These are phyloP conservation scores for Condylostylus longicornis DNA, from an alignment of 1,140 invertebrate species.

Conservation along the genomic window DNA sequence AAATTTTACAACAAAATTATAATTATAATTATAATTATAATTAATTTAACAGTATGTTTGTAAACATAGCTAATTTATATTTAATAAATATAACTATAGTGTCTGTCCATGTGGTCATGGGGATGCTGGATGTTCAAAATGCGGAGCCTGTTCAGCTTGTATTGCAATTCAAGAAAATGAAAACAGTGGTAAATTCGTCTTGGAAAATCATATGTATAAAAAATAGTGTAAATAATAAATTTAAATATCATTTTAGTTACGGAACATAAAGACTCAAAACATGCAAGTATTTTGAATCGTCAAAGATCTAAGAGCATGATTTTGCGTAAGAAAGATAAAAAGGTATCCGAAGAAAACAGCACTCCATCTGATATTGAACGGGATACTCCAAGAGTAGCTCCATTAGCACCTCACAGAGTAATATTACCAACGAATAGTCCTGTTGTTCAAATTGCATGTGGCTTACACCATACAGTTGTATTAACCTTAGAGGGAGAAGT, in stretches of 20 bases:
- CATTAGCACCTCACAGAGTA: slow-evolving; percentile 61
- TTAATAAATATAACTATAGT: slow-evolving; percentile 33
- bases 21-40: neutral
- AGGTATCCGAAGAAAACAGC: slow-evolving; percentile 13
- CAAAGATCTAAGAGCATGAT: slow-evolving; percentile 28
- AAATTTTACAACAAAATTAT: neutral
- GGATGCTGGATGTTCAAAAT: slow-evolving; percentile 82
- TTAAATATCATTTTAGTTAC: neutral
- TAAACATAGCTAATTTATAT: slow-evolving; percentile 8
- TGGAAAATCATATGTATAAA: neutral
- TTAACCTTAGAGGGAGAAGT: slow-evolving; percentile 49
- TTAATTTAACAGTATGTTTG: too few relatives aligned
- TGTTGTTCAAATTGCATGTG: slow-evolving; percentile 71
- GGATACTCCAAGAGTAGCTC: slow-evolving; percentile 46
- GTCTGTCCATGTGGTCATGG: slow-evolving; percentile 91
- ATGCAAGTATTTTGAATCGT: slow-evolving; percentile 17
- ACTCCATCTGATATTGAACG: slow-evolving; percentile 43
- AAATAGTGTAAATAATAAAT: neutral
- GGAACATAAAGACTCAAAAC: slow-evolving; percentile 17
- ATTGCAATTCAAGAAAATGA: slow-evolving; percentile 27
- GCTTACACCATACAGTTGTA: slow-evolving; percentile 70
- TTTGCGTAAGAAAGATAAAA: slow-evolving; percentile 28
- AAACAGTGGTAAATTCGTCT: slow-evolving; percentile 12
- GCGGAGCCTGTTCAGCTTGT: slow-evolving; percentile 81
- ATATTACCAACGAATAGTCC: slow-evolving; percentile 50